These are phyloP conservation scores for Pristionchus japonicus DNA, from an alignment of 2,888 invertebrate species.

Conservation along the genomic window DNA sequence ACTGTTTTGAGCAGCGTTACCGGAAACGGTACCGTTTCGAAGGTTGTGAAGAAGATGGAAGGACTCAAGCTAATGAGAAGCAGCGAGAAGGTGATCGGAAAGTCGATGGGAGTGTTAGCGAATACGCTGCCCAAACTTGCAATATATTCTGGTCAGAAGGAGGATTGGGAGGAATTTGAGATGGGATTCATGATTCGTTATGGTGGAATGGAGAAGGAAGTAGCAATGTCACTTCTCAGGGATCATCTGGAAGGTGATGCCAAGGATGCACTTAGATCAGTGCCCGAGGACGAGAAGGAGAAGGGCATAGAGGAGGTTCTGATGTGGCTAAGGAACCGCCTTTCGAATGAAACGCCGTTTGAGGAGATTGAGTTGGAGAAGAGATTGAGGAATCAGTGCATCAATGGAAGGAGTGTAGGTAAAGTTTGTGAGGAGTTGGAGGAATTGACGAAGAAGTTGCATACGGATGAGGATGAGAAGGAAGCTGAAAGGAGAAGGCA, in stretches of 20 bases:
- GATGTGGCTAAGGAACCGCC: not conserved
- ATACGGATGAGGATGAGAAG: too few species aligned
- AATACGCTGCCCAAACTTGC: too few species aligned
- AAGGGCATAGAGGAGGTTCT: not conserved
- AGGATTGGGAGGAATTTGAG: not conserved
- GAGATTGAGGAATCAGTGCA: not conserved
- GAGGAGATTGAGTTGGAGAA: not conserved
- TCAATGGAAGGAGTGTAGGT: not conserved
- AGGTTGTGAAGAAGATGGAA: too few species aligned
- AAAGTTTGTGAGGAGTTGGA: conserved; percentile 3
- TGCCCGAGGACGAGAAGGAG: not conserved
- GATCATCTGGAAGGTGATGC: not conserved
- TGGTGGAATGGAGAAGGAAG: not conserved
- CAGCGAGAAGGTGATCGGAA: too few species aligned
- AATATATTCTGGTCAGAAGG: too few species aligned
- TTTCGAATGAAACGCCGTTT: not conserved
- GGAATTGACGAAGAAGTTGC: too few species aligned
- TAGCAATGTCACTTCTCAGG: not conserved
- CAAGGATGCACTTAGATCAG: too few species aligned
- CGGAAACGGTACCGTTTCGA: too few species aligned
- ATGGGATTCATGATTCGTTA: not conserved
- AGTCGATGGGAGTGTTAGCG: too few species aligned
- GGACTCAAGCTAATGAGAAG: too few species aligned
- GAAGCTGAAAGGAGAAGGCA: too few species aligned
- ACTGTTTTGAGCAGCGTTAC: too few species aligned